Evolutionary conservation across 2,888 invertebrate genomes (phyloP).

Genomic region (Nebria salina): DNA sequence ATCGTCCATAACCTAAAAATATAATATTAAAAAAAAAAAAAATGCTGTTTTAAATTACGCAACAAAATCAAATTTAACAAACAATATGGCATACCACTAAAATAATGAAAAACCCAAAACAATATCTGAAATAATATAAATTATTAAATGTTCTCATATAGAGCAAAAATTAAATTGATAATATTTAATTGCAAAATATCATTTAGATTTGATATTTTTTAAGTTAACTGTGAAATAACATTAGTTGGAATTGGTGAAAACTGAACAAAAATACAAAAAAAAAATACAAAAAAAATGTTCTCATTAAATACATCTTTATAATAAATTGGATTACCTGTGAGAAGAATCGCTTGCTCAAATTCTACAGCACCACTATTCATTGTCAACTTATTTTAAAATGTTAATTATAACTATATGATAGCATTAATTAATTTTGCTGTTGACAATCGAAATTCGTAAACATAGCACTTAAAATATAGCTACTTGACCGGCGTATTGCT

Average conservation of each 20-base stretch:
- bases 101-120: conserved; percentile 1
- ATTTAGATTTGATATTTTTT: too few relatives aligned
- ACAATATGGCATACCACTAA: not conserved
- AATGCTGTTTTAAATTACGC: too few relatives aligned
- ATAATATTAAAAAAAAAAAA: too few relatives aligned
- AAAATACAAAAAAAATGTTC: too few relatives aligned
- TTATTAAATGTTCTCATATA: too few relatives aligned
- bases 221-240: too few relatives aligned
- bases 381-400: conserved; percentile 3
- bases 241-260: too few relatives aligned
- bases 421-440: conserved; percentile 7
- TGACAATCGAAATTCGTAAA: not conserved
- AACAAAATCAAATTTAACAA: not conserved
- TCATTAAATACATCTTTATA: not conserved
- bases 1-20: conserved; percentile 72
- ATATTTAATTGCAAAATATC: not conserved
- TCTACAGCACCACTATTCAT: conserved; percentile 40
- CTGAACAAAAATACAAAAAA: too few relatives aligned
- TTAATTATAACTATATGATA: not conserved
- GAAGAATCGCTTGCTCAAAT: conserved; percentile 50
- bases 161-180: not conserved
- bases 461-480: not conserved
- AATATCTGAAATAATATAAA: not conserved
- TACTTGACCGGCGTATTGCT: not conserved
- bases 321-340: conserved; percentile 47